Evolutionary conservation across 2,888 invertebrate species (phyloP), one percentile per base, ranked within the genome.

Genomic region (Ennomos fuscantarius): DNA sequence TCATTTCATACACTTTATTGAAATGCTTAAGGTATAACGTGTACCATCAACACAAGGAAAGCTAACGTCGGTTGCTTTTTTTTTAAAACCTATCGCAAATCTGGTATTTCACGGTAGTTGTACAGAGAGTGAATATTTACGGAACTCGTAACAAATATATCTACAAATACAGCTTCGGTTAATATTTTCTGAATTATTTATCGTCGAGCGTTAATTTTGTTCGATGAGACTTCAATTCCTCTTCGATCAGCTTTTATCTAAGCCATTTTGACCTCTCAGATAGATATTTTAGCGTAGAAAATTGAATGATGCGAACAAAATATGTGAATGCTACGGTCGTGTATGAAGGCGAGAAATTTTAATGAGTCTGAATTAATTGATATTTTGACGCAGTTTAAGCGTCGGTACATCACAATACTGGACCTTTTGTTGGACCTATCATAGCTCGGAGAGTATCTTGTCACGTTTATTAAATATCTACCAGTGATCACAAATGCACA

Each of bases 321-420:
- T 11, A 44, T 48, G n/a, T 33, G 13, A 31, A 45, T 44, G 36
- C 42, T 24, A 42, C 47, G 40, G 51, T 51, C 55, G 62, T 61
- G 61, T 62, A 65, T 70, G 70, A 76, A 76, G 71, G 69, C 75
- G 68, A 75, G 70, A 79, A 72, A 73, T 79, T 83, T 79, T 85
- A 86, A 84, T 80, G 81, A 81, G 76, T 74, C 64, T 61, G 74
- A 75, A 82, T 81, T 84, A 86, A 88, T 87, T 85, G 84, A 79
- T 84, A 82, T 84, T 83, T 81, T 84, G 85, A 81, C 74, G 74
- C 63, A 65, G 69, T 69, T 70, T 68, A 60, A 68, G 63, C 61
- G 73, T 76, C 74, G 73, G 69, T 73, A 81, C 74, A 76, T 48
- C 69, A 24, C 24, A 69, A 70, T 66, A 68, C 50, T 64, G 69